Percentiles rank a stretch among this genome's conserved stretches.
These are phyloP conservation scores for Synaphobranchus kaupii DNA, from an alignment of 2,797 vertebrate genomes.

Conservation along the genomic window DNA sequence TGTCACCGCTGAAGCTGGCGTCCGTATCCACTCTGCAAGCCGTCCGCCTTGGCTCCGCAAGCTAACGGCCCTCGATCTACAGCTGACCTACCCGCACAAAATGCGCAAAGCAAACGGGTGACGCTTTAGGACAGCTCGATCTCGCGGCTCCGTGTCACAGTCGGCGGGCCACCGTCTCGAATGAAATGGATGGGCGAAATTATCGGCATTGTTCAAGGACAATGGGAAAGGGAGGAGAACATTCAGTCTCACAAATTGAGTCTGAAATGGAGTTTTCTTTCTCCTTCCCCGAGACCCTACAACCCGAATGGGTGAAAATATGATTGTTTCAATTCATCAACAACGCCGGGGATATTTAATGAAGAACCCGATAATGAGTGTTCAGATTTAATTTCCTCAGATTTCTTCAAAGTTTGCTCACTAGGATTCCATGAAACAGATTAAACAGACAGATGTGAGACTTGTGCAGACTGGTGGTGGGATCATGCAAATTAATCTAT, in stretches of 20 bases:
- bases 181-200: conserved; percentile 8
- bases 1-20: not conserved
- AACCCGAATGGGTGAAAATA: not conserved
- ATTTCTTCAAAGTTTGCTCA: conserved; percentile 9
- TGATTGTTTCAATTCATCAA: conserved; percentile 14
- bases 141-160: not conserved
- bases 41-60: not conserved
- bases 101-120: not conserved
- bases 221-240: not conserved
- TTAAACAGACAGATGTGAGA: conserved; percentile 3
- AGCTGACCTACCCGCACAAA: not conserved
- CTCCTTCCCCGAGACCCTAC: not conserved
- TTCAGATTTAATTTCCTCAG: conserved; percentile 3
- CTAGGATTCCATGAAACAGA: not conserved
- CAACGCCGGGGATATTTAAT: not conserved
- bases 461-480: not conserved
- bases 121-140: not conserved
- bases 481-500: not conserved
- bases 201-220: not conserved
- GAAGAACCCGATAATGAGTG: not conserved
- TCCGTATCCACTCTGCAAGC: not conserved
- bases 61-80: not conserved
- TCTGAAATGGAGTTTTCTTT: conserved; percentile 10
- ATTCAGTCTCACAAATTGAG: conserved; percentile 18
- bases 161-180: not conserved